Evolutionary conservation across 1,140 invertebrate genomes (phyloP).

Genomic region (Bombus affinis): DNA sequence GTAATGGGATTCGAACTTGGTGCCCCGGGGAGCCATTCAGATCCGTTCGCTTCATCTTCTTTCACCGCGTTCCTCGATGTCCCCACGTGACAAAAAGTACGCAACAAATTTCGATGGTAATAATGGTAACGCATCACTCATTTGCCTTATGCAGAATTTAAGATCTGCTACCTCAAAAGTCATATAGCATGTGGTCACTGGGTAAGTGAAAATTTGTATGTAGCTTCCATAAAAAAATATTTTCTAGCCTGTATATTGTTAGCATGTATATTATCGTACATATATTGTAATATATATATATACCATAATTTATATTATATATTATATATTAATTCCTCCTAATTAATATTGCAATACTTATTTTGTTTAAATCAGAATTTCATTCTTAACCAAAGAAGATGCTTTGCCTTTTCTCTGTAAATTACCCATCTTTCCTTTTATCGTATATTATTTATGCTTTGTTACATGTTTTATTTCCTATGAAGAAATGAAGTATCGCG

Average conservation of each 20-base stretch:
- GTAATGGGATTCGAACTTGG: slow-evolving; percentile 83
- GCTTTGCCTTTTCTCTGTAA: no score
- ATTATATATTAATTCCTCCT: no score
- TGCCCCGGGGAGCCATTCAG: slow-evolving; percentile 79
- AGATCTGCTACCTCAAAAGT: not conserved
- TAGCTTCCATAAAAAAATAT: not conserved
- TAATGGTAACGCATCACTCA: slow-evolving; percentile 11
- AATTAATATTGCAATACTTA: no score
- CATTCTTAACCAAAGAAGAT: no score
- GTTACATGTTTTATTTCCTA: no score
- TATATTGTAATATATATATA: not conserved
- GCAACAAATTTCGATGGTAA: slow-evolving; percentile 19
- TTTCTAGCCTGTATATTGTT: not conserved
- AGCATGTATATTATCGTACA: no score
- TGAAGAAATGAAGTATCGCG: not conserved
- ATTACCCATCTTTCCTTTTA: no score
- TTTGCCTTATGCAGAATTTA: not conserved
- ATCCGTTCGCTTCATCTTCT: slow-evolving; percentile 66
- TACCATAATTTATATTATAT: no score
- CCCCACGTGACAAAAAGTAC: not conserved
- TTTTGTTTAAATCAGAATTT: no score
- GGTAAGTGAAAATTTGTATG: not conserved
- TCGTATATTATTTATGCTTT: no score
- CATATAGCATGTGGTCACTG: not conserved
- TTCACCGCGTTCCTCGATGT: slow-evolving; percentile 48